Base-by-base conservation (phyloP, 2,888 invertebrate genomes). In the Latrodectus hesperus region DNA sequence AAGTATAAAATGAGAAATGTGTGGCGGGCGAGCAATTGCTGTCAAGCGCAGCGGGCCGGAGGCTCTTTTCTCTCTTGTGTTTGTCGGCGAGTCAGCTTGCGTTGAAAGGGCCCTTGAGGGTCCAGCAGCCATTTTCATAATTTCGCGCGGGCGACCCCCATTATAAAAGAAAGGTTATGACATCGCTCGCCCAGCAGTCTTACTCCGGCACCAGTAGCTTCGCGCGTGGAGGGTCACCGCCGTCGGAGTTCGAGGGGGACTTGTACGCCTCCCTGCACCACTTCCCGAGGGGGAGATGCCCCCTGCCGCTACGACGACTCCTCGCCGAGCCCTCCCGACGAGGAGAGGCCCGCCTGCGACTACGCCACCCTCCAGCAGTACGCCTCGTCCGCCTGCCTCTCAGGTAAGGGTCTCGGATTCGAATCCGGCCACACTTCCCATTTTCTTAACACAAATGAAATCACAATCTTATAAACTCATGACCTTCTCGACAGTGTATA, bases 1-100 rank as follows among this genome's bases (percentile, higher is more conserved):
- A 86, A 86, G 86, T 86, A 86, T 86, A 86, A 86, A 86, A 86
- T 86, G 86, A 86, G 86, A 86, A 86, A 86, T 86, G 86, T 77
- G 76, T 64, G 72, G 70, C 73, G 55, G 60, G 64, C 75, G 17
- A 52, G 78, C 84, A 65, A 84, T 78, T 84, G 84, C 86, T 86
- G 86, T 86, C 86, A 86, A 86, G 53, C 81, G 68, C 86, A 86
- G 81, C 49, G n/a, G 38, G 73, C 80, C 71, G 55, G 71, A 68
- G 81, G 76, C 81, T 65, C 49, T 75, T 51, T 16, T 65, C 68
- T 38, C 60, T 67, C 16, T 67, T 75, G 64, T 55, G 53, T 75
- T 49, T 60, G 53, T 64, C 26, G 65, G 84, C 72, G 77, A 86
- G 86, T 86, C 86, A 86, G 86, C 86, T 86, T 86, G 86, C 86